phyloP scores from a whole-genome alignment of 2,888 invertebrate genomes.

The Drosophila cognata region DNA sequence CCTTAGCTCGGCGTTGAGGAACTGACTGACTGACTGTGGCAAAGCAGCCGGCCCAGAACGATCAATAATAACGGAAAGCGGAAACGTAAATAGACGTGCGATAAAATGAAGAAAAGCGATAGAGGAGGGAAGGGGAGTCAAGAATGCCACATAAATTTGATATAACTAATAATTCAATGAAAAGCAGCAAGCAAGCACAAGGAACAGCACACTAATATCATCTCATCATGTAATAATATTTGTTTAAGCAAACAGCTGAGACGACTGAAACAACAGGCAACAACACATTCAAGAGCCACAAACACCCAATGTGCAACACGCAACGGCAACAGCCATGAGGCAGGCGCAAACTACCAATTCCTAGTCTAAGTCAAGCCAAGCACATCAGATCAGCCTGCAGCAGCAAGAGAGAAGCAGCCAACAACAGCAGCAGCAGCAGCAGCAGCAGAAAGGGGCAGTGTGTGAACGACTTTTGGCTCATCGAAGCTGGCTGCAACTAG shows the following conservation, averaged over 20 bases:
- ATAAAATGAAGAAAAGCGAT: constrained; percentile 53
- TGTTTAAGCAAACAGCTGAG: constrained; percentile 74
- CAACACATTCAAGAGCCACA: constrained; percentile 6
- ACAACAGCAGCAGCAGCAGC: background rate
- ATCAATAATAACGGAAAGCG: constrained; percentile 68
- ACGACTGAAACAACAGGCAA: constrained; percentile 45
- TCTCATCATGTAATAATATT: constrained; percentile 73
- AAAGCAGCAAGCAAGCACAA: constrained; percentile 29
- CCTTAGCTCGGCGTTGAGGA: constrained; percentile 49
- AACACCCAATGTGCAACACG: constrained; percentile 15
- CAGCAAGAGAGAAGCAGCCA: background rate
- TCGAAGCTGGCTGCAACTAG: constrained; percentile 25
- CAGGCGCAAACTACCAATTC: constrained; percentile 17
- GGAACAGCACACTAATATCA: constrained; percentile 11
- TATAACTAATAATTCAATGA: constrained; percentile 75
- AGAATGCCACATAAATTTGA: constrained; percentile 69
- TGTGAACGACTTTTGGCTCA: constrained; percentile 22
- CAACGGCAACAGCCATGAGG: constrained; percentile 9
- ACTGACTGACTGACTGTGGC: constrained; percentile 18
- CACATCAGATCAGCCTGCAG: background rate
- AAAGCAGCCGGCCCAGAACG: constrained; percentile 45
- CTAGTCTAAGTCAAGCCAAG: constrained; percentile 21
- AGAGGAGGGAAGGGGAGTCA: constrained; percentile 11
- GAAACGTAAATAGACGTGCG: constrained; percentile 76
- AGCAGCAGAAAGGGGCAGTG: background rate